Percentiles rank a stretch among this genome's conserved stretches.
Conservation (phyloP, 2,888 invertebrate genomes). For the Leistus spinibarbis region DNA sequence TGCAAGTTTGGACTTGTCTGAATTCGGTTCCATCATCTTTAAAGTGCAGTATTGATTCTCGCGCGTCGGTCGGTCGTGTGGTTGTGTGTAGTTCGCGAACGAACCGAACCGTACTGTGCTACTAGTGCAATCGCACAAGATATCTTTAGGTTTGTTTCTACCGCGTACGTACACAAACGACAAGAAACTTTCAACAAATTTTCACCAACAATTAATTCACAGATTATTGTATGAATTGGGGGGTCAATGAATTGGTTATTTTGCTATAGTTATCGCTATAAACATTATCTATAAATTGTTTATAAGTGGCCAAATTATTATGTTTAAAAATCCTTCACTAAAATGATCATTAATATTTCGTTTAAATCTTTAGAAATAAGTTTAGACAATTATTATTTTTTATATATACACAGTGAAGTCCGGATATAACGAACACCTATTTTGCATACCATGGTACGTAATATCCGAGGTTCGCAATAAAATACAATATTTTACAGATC, state of each 20-base stretch:
- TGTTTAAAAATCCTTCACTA: background rate
- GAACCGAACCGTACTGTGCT: background rate
- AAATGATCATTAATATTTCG: too few species aligned
- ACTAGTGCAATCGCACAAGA: background rate
- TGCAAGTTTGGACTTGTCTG: slow-evolving; percentile 5
- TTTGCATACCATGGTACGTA: too few species aligned
- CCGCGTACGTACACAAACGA: too few species aligned
- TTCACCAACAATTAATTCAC: background rate
- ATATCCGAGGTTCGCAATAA: too few species aligned
- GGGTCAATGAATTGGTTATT: background rate
- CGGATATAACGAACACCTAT: too few species aligned
- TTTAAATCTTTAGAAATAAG: too few species aligned
- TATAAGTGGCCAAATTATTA: background rate
- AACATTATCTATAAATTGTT: background rate
- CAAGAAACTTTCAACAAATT: background rate
- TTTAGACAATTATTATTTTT: too few species aligned
- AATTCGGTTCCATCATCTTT: slow-evolving; percentile 52
- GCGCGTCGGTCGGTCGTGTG: background rate
- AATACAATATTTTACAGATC: too few species aligned
- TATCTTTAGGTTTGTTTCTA: too few species aligned
- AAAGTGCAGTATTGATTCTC: slow-evolving; percentile 55
- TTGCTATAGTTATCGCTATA: background rate
- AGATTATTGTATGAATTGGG: background rate
- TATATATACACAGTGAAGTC: too few species aligned
- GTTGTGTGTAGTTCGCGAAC: background rate